Conservation (phyloP, 2,113 vertebrate genomes). For the Pan paniscus region DNA sequence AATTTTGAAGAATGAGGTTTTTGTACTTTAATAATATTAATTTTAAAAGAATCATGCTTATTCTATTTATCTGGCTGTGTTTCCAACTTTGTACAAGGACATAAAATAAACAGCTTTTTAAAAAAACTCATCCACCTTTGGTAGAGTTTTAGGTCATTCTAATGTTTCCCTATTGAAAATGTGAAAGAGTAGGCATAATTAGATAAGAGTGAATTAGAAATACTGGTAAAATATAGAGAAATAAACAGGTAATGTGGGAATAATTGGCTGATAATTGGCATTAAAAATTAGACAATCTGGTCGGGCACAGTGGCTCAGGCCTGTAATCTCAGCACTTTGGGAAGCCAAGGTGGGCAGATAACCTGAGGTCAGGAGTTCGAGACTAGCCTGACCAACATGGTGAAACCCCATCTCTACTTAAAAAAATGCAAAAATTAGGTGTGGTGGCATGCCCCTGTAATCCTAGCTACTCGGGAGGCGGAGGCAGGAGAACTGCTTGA, state of each 20-base stretch:
- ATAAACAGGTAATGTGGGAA: background rate
- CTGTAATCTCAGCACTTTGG: too few relatives aligned
- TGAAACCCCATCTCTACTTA: too few relatives aligned
- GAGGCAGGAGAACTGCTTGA: too few relatives aligned
- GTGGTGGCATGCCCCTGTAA: too few relatives aligned
- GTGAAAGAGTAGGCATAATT: background rate
- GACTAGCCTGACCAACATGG: too few relatives aligned
- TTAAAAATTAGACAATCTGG: background rate
- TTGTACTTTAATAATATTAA: background rate
- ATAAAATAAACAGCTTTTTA: background rate
- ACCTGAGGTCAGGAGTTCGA: too few relatives aligned
- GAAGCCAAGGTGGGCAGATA: too few relatives aligned
- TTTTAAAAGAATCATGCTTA: background rate
- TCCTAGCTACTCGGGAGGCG: too few relatives aligned
- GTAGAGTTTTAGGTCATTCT: background rate
- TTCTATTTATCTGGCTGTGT: background rate
- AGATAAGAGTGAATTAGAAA: background rate
- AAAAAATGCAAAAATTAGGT: too few relatives aligned
- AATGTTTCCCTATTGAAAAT: background rate
- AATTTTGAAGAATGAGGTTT: background rate
- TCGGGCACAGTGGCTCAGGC: rapidly evolving
- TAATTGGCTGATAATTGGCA: background rate
- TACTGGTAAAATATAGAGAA: background rate
- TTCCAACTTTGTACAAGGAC: background rate
- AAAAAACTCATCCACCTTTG: background rate